Base-by-base conservation (phyloP, 92 coral and sea anemone genomes). In the Montipora capitata region DNA sequence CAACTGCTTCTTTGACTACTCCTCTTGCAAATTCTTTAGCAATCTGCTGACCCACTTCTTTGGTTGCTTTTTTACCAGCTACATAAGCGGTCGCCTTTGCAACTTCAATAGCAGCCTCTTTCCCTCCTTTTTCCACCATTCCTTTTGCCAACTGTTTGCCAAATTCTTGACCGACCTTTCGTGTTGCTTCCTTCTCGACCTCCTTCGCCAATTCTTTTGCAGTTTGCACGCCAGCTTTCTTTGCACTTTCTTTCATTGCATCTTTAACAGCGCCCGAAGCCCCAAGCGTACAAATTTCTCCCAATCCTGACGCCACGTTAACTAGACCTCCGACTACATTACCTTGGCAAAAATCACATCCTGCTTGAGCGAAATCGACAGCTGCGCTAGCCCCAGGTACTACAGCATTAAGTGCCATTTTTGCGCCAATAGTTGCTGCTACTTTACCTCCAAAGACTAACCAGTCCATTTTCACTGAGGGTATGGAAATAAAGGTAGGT, bases 191-290 rank as follows among this genome's bases (percentile, higher is more conserved):
- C 72, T 84, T 73, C 9, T 2, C 27, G 2, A 64, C 76, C 17
- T 62, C 5, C 54, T 27, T 74, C 62, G 75, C 88, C 44, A 10
- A 16, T 8, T 84, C 27, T 20, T 84, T 84, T 10, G 82, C 88
- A 48, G 68, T 11, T 8, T 63, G 6, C 10, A 15, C n/a, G 74
- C 42, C 52, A 63, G 76, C 81, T 2, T 0, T 56, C 38, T 75
- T 75, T 45, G 40, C 42, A 38, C 17, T 64, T 14, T 5, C 68
- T 61, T 35, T 38, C 81, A 69, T 10, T 74, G 8, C 64, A 1
- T 74, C 54, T 17, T 74, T 61, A 45, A 43, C 10, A 18, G 3
- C 0, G 18, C 45, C 5, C 15, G 17, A 14, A 10, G 12, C 5
- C 20, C 88, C 75, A 48, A 44, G 4, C n/a, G 81, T 27, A 74